Conservation (phyloP, 92 coral and sea anemone species). For the Plumapathes pennacea region DNA sequence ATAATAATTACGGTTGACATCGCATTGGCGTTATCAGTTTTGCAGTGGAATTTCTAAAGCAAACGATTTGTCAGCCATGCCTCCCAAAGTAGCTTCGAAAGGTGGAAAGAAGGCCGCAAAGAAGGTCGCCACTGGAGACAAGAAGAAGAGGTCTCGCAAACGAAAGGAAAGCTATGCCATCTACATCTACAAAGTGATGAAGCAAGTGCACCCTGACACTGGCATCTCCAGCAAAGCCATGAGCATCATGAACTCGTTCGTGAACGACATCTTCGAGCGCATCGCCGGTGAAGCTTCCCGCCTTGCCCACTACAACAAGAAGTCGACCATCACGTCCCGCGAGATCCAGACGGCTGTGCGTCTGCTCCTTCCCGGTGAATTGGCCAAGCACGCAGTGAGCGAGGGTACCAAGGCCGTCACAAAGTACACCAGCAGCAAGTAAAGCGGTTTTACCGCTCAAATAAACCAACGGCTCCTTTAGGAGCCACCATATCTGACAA, state of each 20-base stretch:
- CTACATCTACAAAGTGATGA: slow-evolving; percentile 83
- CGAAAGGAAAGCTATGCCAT: slow-evolving; percentile 81
- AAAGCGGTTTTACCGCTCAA: no score
- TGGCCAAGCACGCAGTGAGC: no score
- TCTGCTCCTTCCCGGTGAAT: no score
- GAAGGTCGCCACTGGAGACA: slow-evolving; percentile 33
- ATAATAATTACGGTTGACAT: slow-evolving; percentile 37
- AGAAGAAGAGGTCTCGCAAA: slow-evolving; percentile 26
- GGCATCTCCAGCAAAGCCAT: slow-evolving; percentile 93
- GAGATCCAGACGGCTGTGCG: slow-evolving; percentile 94
- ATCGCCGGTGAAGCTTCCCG: slow-evolving; percentile 78
- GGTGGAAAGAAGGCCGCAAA: slow-evolving; percentile 36
- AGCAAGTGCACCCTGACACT: slow-evolving; percentile 95
- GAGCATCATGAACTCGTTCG: slow-evolving; percentile 92
- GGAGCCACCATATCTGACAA: no score
- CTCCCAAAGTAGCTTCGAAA: slow-evolving; percentile 27
- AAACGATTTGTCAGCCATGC: no score
- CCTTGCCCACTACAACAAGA: slow-evolving; percentile 78
- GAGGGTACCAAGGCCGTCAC: no score
- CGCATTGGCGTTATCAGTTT: slow-evolving; percentile 4
- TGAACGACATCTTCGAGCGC: slow-evolving; percentile 80
- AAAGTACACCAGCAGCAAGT: no score
- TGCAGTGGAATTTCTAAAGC: no score
- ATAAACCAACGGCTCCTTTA: no score
- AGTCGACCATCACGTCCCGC: slow-evolving; percentile 82